Evolutionary conservation across 2,888 invertebrate species (phyloP), one percentile per base, ranked within the genome.

Genomic region (Stenichneumon culpator): DNA sequence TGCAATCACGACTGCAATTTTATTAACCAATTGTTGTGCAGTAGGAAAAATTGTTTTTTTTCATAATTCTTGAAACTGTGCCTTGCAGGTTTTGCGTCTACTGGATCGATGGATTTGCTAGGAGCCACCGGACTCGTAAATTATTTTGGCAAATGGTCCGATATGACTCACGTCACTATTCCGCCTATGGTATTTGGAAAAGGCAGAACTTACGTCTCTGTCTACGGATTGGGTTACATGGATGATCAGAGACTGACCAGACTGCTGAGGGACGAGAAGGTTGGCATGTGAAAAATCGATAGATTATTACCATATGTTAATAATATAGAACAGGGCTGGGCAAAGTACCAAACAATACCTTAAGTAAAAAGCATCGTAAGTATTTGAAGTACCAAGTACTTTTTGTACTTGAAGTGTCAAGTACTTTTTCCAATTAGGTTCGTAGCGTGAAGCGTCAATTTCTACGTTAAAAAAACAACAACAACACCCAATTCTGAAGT

Each of bases 151-250:
- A 98, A 98, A 93, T 97, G 97, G 95, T 96, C 96, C 2, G 97
- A 97, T 91, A 95, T 98, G 70, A 96, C 95, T 0, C 94, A 96
- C 86, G 95, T 98, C 0, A 95, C 96, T 78, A 95, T 99, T 22
- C 95, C 96, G 70, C 99, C 99, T 0, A 95, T 99, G 44, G 94
- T 99, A 32, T 94, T 99, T 88, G 96, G 96, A 89, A 99, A 98
- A 93, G 98, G 99, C 2, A 94, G 94, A 44, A 97, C 97, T 0
- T 96, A 97, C 90, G 92, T 99, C 77, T 98, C 99, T 0, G 93
- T 99, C 0, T 99, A 98, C 94, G 99, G 99, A 0, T 95, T 99
- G 9, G 98, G 99, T 87, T 97, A 98, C 89, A 96, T 99, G 72
- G 97, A 98, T 91, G 99, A 99, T 94, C 98, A 98, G 91, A 95